Percentiles rank a stretch among this genome's conserved stretches.
Conservation (phyloP, 2,113 vertebrate species). For the Sylvilagus bachmani region DNA sequence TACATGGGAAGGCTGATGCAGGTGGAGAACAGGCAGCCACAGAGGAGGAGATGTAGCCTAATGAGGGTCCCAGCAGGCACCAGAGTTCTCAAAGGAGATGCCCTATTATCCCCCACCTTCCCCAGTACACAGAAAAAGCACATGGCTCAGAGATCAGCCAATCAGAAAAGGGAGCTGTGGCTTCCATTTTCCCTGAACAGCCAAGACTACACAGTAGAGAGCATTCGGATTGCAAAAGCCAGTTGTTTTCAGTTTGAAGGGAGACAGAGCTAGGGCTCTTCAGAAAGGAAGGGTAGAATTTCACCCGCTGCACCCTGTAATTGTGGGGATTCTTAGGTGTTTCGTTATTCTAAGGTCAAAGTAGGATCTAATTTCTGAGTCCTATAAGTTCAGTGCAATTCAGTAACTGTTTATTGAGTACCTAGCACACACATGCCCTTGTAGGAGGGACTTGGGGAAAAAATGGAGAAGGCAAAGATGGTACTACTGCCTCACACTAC, state of each 20-base stretch:
- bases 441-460: not conserved
- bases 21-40: not conserved
- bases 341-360: not conserved
- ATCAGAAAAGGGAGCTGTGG: not conserved
- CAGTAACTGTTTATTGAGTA: not conserved
- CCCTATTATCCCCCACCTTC: not conserved
- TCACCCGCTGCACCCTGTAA: not conserved
- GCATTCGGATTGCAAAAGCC: not conserved
- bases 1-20: not conserved
- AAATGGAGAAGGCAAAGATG: not conserved
- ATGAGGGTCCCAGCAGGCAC: not conserved
- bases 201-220: not conserved
- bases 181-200: too few relatives aligned
- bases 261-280: not conserved
- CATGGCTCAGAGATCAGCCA: too few relatives aligned
- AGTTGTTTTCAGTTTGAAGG: not conserved
- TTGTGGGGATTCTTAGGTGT: not conserved
- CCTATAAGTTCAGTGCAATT: not conserved
- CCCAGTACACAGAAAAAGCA: too few relatives aligned
- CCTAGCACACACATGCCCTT: not conserved
- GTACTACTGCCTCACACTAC: not conserved
- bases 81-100: not conserved
- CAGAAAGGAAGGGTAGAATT: not conserved
- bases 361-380: not conserved
- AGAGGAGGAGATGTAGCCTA: not conserved